These are phyloP conservation scores for Tortrix viridana DNA, from an alignment of 2,888 invertebrate genomes.

Conservation along the genomic window DNA sequence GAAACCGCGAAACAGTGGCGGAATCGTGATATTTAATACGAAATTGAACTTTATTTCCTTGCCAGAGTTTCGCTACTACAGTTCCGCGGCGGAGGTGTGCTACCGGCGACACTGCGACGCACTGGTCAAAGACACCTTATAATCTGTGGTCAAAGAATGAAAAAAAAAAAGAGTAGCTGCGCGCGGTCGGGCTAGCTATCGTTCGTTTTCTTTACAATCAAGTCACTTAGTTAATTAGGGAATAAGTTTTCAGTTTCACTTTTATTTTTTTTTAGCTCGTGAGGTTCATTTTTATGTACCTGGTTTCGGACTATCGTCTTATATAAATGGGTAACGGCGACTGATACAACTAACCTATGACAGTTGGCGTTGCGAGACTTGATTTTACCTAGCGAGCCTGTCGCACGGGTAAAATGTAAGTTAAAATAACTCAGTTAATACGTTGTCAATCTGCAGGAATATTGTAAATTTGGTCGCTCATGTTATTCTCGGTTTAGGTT, in stretches of 20 bases:
- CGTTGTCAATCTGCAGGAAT: neutral
- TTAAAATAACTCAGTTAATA: neutral
- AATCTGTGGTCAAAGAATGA: neutral
- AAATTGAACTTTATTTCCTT: no score
- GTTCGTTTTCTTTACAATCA: neutral
- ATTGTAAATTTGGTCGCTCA: neutral
- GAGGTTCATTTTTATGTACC: conserved; percentile 2
- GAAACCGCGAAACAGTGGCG: no score
- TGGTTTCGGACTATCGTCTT: conserved; percentile 12
- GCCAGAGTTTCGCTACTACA: no score
- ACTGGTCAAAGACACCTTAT: neutral
- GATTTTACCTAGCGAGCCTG: conserved; percentile 18
- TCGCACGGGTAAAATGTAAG: conserved; percentile 7
- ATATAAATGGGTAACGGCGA: neutral
- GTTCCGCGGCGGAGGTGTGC: no score
- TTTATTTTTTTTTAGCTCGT: conserved; percentile 2
- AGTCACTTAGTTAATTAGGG: conserved; percentile 3
- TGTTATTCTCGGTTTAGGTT: neutral
- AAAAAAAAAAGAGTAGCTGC: conserved; percentile 13
- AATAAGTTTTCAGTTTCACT: neutral
- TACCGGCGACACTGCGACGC: no score
- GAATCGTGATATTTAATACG: no score
- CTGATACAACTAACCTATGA: conserved; percentile 32
- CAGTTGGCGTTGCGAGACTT: conserved; percentile 28
- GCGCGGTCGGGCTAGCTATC: neutral